phyloP scores from a whole-genome alignment of 2,888 invertebrate genomes.

The Heliconius ethilla region DNA sequence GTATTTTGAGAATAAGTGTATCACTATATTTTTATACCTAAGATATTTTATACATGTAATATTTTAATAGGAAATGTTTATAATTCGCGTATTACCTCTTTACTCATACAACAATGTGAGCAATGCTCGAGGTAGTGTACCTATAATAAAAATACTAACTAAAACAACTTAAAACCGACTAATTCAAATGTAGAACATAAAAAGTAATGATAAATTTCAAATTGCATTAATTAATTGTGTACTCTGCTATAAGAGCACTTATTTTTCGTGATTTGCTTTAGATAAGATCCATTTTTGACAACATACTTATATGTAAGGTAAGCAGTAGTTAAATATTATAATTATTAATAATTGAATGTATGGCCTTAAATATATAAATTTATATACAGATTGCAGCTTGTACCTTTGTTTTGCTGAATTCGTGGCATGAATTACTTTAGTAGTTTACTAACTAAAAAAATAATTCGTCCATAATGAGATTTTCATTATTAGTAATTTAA shows the following conservation, averaged over 20 bases:
- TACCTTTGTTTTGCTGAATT: not conserved
- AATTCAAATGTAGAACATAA: not conserved
- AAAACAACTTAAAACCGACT: not conserved
- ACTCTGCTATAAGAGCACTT: not conserved
- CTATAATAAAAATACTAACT: conserved; percentile 7
- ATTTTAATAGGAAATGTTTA: conserved; percentile 2
- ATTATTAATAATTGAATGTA: not conserved
- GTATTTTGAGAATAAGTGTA: conserved; percentile 6
- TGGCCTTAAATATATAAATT: not conserved
- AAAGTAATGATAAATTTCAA: not conserved
- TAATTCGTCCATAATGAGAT: not conserved
- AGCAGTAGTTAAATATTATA: no score
- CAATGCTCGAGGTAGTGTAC: conserved; percentile 38
- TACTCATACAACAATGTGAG: conserved; percentile 33
- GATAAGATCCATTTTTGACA: no score
- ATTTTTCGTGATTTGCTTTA: no score
- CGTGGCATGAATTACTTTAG: not conserved
- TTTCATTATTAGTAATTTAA: not conserved
- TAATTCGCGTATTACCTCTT: conserved; percentile 4
- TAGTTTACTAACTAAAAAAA: no score
- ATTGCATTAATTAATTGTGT: not conserved
- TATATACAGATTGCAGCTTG: not conserved
- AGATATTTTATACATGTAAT: not conserved
- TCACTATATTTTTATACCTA: conserved; percentile 18
- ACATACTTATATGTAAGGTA: no score